phyloP scores from a whole-genome alignment of 2,888 invertebrate genomes.

The Beris morrisii region DNA sequence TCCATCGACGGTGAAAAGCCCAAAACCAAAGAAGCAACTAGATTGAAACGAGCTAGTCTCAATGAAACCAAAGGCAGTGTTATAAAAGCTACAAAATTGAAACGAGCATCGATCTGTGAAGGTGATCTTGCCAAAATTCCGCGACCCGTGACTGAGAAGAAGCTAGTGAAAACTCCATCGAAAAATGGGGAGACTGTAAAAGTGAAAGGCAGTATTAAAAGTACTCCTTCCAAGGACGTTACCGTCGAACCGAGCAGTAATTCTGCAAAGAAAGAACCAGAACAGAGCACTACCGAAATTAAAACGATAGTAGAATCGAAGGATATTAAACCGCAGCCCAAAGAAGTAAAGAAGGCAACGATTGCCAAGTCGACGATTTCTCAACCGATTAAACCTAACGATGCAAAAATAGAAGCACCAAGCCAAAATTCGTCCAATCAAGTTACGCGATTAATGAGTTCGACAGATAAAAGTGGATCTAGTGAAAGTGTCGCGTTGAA shows the following conservation, averaged over 20 bases:
- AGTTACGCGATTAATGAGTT: conserved; percentile 20
- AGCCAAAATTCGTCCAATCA: conserved; percentile 9
- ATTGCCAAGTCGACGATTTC: conserved; percentile 1
- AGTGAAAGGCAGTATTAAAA: too few relatives aligned
- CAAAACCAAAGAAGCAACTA: background rate
- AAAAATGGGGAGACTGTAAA: too few relatives aligned
- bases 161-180: too few relatives aligned
- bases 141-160: too few relatives aligned
- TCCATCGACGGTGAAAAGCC: background rate
- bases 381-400: conserved; percentile 15
- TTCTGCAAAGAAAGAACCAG: too few relatives aligned
- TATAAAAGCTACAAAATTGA: background rate
- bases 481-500: conserved; percentile 24
- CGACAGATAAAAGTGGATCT: conserved; percentile 29
- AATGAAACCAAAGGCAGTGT: background rate
- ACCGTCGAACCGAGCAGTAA: too few relatives aligned
- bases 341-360: background rate
- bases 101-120: conserved; percentile 23
- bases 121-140: conserved; percentile 5
- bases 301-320: background rate
- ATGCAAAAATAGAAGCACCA: conserved; percentile 14
- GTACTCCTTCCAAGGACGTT: too few relatives aligned
- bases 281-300: too few relatives aligned
- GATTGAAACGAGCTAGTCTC: conserved; percentile 14
- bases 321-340: background rate